Percentiles rank a stretch among this genome's conserved stretches.
phyloP scores from a whole-genome alignment of 2,113 vertebrate genomes.

The Progne subis region DNA sequence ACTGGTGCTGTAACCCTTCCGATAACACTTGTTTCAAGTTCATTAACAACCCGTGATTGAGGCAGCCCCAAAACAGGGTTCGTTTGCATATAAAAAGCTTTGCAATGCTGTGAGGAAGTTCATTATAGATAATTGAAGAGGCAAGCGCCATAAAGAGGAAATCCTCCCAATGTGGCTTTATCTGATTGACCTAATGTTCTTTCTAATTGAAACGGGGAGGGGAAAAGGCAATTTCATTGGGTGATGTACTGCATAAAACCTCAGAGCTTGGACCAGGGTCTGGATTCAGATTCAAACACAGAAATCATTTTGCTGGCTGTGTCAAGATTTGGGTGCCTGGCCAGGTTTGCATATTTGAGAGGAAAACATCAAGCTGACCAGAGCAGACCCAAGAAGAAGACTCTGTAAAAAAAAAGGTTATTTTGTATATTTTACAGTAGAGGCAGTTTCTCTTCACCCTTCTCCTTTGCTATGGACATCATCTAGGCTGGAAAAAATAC shows the following conservation, averaged over 20 bases:
- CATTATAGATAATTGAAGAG: constrained; percentile 95
- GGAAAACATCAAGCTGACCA: neutral
- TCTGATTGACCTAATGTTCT: constrained; percentile 77
- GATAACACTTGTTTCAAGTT: constrained; percentile 86
- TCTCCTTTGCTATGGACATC: neutral
- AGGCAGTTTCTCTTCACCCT: neutral
- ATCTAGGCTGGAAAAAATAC: neutral
- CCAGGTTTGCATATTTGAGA: neutral
- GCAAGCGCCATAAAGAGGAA: constrained; percentile 75
- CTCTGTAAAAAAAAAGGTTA: neutral
- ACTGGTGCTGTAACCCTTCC: constrained; percentile 48
- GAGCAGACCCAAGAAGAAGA: neutral
- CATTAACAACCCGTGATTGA: constrained; percentile 85
- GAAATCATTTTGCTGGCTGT: neutral
- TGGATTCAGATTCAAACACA: neutral
- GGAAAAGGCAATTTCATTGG: constrained; percentile 65
- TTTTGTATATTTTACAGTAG: neutral
- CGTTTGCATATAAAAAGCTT: constrained; percentile 85
- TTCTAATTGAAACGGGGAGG: constrained; percentile 77
- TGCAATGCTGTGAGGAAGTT: constrained; percentile 83
- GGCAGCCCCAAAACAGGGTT: constrained; percentile 79
- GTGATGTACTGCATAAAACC: constrained; percentile 44
- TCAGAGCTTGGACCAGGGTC: neutral
- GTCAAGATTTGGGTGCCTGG: neutral
- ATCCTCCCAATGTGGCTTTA: constrained; percentile 70